Evolutionary conservation across 2,888 invertebrate genomes (phyloP), one percentile per base, ranked within the genome.

Genomic region (Hirtodrosophila alboralis): DNA sequence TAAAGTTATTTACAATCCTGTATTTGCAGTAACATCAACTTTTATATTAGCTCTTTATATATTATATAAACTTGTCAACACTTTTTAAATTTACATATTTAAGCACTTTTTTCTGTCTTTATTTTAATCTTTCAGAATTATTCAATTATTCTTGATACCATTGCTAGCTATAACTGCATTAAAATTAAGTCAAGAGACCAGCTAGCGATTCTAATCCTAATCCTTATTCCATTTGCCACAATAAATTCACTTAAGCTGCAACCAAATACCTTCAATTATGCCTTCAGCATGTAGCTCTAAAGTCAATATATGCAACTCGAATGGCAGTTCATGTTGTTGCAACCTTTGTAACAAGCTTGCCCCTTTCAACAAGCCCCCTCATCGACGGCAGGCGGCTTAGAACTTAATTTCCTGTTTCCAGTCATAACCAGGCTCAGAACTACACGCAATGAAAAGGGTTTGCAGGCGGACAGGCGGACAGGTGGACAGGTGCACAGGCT

Each of bases 401-500:
- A 60, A 71, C 66, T 74, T 76, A 78, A 78, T 79, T 79, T 78
- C 68, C 76, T 76, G 67, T 70, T 76, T 61, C 49, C 61, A 62
- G 66, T 70, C 64, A 77, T 71, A 77, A 65, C 64, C 60, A 48
- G 64, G 34, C 38, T 10, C 47, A 41, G 8, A 23, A 36, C 6
- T 18, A 33, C 70, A 58, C 45, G 59, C 49, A 60, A 44, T 58
- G 1, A 5, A 18, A 5, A 5, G 18, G 18, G 18, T 2, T 3
- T 3, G 49, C 63, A 45, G 30, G 31, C 30, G 5, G 5, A 2
- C 37, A 28, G 21, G 13, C 18, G n/a, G 14, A 2, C 4, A 1
- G 18, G 18, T n/a, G 5, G 5, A 2, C 37, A 28, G 21, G 13
- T 12, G n/a, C n/a, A 2, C 4, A 1, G 18, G 18, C n/a, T n/a